Evolutionary conservation across 2,797 vertebrate species (phyloP).

Genomic region (Sebastes taczanowskii): DNA sequence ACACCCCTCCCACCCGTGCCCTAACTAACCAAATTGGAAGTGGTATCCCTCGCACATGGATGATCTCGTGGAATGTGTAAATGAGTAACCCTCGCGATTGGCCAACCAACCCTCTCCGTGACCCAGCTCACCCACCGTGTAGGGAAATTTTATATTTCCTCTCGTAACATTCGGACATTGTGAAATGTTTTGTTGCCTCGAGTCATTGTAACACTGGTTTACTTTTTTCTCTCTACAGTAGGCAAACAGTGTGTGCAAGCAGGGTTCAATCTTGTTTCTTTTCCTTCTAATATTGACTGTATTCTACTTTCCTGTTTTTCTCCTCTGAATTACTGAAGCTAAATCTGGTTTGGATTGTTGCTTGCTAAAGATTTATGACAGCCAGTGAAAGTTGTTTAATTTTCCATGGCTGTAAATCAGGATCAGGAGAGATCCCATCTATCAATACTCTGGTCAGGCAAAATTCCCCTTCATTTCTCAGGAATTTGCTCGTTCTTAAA

Average conservation of each 20-base stretch:
- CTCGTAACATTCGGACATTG: conserved; percentile 32
- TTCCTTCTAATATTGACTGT: neutral
- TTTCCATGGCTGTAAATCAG: conserved; percentile 71
- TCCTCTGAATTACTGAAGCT: conserved; percentile 1
- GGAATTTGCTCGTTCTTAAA: conserved; percentile 39
- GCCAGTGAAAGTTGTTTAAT: conserved; percentile 50
- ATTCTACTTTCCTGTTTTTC: neutral
- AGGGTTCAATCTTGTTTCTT: neutral
- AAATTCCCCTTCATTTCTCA: conserved; percentile 41
- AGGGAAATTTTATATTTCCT: conserved; percentile 44
- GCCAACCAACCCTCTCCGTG: conserved; percentile 64
- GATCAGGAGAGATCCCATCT: conserved; percentile 58
- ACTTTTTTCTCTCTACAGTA: neutral
- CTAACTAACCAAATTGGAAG: conserved; percentile 81
- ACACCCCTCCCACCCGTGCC: conserved; percentile 68
- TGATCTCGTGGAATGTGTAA: conserved; percentile 82
- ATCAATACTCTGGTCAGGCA: conserved; percentile 35
- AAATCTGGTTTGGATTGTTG: conserved; percentile 46
- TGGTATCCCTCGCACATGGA: conserved; percentile 79
- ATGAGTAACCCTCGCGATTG: conserved; percentile 78
- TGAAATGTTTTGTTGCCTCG: conserved; percentile 6
- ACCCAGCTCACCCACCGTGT: conserved; percentile 61
- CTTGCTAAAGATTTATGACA: conserved; percentile 42
- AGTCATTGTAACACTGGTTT: neutral
- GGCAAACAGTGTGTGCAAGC: conserved; percentile 32